Evolutionary conservation across 2,113 vertebrate genomes (phyloP), one percentile per base, ranked within the genome.

Genomic region (Argyrosomus japonicus): DNA sequence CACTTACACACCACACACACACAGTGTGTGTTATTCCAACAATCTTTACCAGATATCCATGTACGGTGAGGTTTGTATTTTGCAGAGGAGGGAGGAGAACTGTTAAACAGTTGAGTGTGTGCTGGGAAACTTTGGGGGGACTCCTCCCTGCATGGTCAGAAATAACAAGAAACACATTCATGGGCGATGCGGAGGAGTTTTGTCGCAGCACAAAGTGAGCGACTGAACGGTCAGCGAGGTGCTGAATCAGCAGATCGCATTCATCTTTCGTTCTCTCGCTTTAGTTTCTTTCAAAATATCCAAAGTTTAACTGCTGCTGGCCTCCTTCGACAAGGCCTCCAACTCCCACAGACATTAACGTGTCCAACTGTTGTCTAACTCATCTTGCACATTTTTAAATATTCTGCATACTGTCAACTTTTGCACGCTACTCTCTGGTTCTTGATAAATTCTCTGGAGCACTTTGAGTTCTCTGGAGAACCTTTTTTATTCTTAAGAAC

Each of bases 91-190:
- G 73, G 48, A 56, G 64, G 73, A 53, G 74, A 40, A 50, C 75
- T 43, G 29, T 81, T 73, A 57, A 53, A 83, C 47, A 50, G 75
- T 36, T 8, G 48, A 40, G 68, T 56, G 62, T 29, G 47, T 62
- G 53, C 57, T 84, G 70, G 68, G 81, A 77, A 79, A 78, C 51
- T 87, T 87, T 56, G 70, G 45, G 72, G 70, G 76, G 69, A 57
- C 74, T 90, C 77, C 86, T 84, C 82, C 86, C 83, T 77, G 36
- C 36, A 40, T 9, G 47, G 58, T 61, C 63, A 77, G 68, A 80
- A 81, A 73, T 77, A 89, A 89, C 77, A 90, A 92, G 62, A 84
- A 88, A 73, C 76, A 89, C 81, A 90, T 87, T 89, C 75, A 90
- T 77, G 23, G 72, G 72, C 60, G 32, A 73, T 40, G 76, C 78